Percentiles rank a stretch among this genome's conserved stretches.
phyloP scores from a whole-genome alignment of 2,888 invertebrate genomes.

The Heliconius cydno region DNA sequence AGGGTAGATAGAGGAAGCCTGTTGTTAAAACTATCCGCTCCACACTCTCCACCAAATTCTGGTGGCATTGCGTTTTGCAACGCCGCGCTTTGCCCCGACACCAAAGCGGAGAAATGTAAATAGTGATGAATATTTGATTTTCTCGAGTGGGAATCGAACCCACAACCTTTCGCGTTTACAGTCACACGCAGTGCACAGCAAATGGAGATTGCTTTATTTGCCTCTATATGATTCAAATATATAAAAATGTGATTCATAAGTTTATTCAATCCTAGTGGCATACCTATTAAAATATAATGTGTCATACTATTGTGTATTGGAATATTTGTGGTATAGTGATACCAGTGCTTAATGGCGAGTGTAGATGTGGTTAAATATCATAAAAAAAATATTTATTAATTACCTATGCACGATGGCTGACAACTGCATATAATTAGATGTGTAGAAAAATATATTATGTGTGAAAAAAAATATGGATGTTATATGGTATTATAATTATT shows the following conservation, averaged over 20 bases:
- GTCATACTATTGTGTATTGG: conserved; percentile 54
- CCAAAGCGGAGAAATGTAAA: too few relatives aligned
- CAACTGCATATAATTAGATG: conserved; percentile 60
- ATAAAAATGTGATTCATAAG: conserved; percentile 73
- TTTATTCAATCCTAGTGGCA: conserved; percentile 58
- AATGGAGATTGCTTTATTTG: neutral
- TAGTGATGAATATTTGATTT: too few relatives aligned
- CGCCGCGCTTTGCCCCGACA: too few relatives aligned
- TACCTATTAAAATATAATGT: conserved; percentile 52
- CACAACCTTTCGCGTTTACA: too few relatives aligned
- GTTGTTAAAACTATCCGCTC: too few relatives aligned
- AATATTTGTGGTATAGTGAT: conserved; percentile 52
- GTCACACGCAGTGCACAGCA: neutral
- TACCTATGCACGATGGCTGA: conserved; percentile 65
- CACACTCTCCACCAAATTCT: too few relatives aligned
- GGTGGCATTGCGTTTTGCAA: too few relatives aligned
- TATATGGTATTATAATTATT: conserved; percentile 50
- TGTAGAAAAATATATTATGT: conserved; percentile 58
- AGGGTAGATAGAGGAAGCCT: too few relatives aligned
- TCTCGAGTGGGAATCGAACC: too few relatives aligned
- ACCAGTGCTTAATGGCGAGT: conserved; percentile 55
- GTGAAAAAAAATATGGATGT: conserved; percentile 50
- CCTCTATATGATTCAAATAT: conserved; percentile 30
- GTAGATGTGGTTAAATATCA: conserved; percentile 55
- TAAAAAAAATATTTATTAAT: conserved; percentile 45